Evolutionary conservation across 2,888 invertebrate genomes (phyloP).

Genomic region (Tinea pellionella): DNA sequence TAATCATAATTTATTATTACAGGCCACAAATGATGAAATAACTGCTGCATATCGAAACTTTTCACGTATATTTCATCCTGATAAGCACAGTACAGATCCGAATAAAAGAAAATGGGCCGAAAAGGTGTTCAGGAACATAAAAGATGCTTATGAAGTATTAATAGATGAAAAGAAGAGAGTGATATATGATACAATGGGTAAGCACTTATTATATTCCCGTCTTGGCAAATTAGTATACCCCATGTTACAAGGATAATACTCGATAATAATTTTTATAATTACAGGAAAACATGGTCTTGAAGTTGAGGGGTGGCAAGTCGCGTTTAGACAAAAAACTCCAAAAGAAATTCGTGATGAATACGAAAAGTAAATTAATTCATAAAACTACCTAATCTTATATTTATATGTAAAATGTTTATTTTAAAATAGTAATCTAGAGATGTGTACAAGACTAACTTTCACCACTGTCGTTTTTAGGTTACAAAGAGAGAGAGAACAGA

Average conservation of each 20-base stretch:
- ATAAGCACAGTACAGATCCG: slow-evolving; percentile 89
- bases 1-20: slow-evolving; percentile 13
- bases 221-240: no score
- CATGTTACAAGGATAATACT: no score
- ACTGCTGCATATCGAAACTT: slow-evolving; percentile 91
- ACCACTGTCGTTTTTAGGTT: no score
- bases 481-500: slow-evolving; percentile 86
- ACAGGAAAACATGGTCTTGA: slow-evolving; percentile 90
- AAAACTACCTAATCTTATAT: background rate
- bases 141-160: slow-evolving; percentile 94
- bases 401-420: background rate
- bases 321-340: slow-evolving; percentile 91
- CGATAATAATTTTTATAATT: slow-evolving; percentile 16
- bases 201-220: slow-evolving; percentile 14
- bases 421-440: no score
- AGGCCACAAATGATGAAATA: slow-evolving; percentile 95
- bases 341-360: slow-evolving; percentile 97
- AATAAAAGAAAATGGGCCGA: slow-evolving; percentile 90
- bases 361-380: slow-evolving; percentile 73
- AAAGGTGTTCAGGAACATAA: slow-evolving; percentile 90
- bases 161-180: slow-evolving; percentile 94
- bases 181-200: slow-evolving; percentile 87
- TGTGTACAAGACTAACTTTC: no score
- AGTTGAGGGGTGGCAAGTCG: slow-evolving; percentile 96
- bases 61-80: slow-evolving; percentile 95